Base-by-base conservation (phyloP, 2,888 invertebrate species). In the Phanerotoma sp. region DNA sequence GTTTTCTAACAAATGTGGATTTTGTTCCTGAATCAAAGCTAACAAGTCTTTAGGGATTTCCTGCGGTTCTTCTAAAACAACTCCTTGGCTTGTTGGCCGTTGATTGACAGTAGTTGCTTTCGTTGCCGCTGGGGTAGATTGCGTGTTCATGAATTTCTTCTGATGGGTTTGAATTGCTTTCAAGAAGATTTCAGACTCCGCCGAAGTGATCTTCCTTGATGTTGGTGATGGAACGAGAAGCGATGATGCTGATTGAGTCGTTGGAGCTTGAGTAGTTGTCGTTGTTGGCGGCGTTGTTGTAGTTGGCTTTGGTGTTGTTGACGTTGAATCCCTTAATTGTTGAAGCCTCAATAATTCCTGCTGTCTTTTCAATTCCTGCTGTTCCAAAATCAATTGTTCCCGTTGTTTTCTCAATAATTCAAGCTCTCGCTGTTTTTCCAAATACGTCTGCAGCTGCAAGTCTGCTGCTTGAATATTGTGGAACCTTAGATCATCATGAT, bases 351-450 rank as follows among this genome's bases (percentile, higher is more conserved):
- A 83, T 0, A 88, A 85, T 69, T 90, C 90, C 66, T 88, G 86
- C 67, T 89, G 85, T 38, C 88, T 86, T 64, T 88, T 88, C 63
- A 90, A 84, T 64, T 90, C 89, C 66, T 89, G 89, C 67, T 87
- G 89, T 66, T 90, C 89, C 4, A 88, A 83, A 63, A 89, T 86
- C 62, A 89, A 84, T 65, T 89, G 89, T 62, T 89, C 88, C 63
- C 86, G 83, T 42, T 88, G 82, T 63, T 89, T 88, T 62, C 85
- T 84, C 2, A 86, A 71, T 54, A 83, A 79, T 67, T 86, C 85
- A 44, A 86, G 81, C 66, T 87, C 82, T n/a, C 83, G 80, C 63
- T 84, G 83, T 58, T 83, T 83, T 63, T 84, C 83, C 55, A 81
- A 78, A 60, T 80, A 82, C n/a, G 81, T 80, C 64, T 83, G 82